Evolutionary conservation across 1,140 invertebrate species (phyloP).

Genomic region (Anagrus nilaparvatae): DNA sequence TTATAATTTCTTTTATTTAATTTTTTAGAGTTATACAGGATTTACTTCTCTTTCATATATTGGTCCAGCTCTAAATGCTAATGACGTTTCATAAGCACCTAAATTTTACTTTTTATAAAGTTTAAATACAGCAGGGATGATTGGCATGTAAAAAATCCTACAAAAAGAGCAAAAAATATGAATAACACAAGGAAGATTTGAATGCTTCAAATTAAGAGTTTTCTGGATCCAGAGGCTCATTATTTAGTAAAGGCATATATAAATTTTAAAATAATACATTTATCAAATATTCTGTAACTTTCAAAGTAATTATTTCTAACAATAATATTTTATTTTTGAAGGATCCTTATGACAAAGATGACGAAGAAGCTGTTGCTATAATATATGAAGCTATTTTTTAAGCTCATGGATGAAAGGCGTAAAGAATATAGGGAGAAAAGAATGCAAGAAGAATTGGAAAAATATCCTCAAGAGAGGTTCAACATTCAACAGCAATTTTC

Average conservation of each 20-base stretch:
- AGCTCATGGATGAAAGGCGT: conserved; percentile 97
- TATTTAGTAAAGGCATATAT: conserved; percentile 90
- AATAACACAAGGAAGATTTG: conserved; percentile 95
- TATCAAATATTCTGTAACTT: not conserved
- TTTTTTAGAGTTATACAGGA: conserved; percentile 86
- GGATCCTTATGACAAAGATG: conserved; percentile 99
- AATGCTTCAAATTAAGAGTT: conserved; percentile 99
- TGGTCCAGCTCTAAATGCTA: conserved; percentile 95
- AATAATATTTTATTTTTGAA: conserved; percentile 22
- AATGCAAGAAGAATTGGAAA: conserved; percentile 82
- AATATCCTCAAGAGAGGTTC: conserved; percentile 94
- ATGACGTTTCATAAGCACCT: conserved; percentile 92
- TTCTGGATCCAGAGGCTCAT: conserved; percentile 94
- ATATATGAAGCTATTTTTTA: conserved; percentile 98
- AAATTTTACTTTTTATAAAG: conserved; percentile 4
- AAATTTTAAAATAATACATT: not conserved
- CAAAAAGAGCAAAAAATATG: conserved; percentile 85
- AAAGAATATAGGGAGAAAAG: conserved; percentile 88
- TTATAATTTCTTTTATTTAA: conserved; percentile 2
- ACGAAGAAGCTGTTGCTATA: conserved; percentile 98
- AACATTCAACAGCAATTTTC: conserved; percentile 99
- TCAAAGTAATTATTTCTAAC: conserved; percentile 1
- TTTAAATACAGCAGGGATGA: conserved; percentile 60
- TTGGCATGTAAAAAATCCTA: conserved; percentile 87
- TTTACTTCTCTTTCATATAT: conserved; percentile 99